Evolutionary conservation across 2,797 vertebrate species (phyloP).

Genomic region (Artibeus lituratus): DNA sequence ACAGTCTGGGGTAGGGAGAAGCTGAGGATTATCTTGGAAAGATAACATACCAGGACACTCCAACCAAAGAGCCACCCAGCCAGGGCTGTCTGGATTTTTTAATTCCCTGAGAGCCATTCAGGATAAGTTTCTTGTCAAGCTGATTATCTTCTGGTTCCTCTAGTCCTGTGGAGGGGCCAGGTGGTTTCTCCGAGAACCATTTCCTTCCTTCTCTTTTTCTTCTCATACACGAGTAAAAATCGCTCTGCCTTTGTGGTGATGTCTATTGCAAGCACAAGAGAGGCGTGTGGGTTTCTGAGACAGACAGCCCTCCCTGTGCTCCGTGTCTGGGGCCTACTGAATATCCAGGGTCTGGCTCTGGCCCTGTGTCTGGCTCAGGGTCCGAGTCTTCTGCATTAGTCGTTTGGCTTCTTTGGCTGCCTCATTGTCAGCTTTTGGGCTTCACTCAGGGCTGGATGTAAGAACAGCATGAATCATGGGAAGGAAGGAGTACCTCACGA

Average conservation of each 20-base stretch:
- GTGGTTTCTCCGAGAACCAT: not conserved
- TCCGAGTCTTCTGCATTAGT: not conserved
- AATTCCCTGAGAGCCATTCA: not conserved
- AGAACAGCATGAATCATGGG: slow-evolving; percentile 98
- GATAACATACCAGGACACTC: too few species aligned
- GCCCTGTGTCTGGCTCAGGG: not conserved
- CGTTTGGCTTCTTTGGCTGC: not conserved
- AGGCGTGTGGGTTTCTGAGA: not conserved
- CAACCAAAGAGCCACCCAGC: not conserved
- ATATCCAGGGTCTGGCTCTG: not conserved
- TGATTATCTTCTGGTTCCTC: not conserved
- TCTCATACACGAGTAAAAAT: not conserved
- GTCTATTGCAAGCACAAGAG: not conserved
- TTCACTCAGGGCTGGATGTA: slow-evolving; percentile 90
- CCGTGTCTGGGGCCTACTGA: not conserved
- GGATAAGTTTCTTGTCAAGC: not conserved
- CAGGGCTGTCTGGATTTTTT: not conserved
- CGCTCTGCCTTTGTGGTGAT: not conserved
- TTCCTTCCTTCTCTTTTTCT: not conserved
- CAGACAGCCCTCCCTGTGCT: not conserved
- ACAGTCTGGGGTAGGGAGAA: not conserved
- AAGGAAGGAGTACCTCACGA: slow-evolving; percentile 93
- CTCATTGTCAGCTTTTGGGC: slow-evolving; percentile 33
- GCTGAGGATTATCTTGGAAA: not conserved
- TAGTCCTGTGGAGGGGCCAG: not conserved